phyloP scores from a whole-genome alignment of 2,113 vertebrate genomes.

The Actinemys pallida region DNA sequence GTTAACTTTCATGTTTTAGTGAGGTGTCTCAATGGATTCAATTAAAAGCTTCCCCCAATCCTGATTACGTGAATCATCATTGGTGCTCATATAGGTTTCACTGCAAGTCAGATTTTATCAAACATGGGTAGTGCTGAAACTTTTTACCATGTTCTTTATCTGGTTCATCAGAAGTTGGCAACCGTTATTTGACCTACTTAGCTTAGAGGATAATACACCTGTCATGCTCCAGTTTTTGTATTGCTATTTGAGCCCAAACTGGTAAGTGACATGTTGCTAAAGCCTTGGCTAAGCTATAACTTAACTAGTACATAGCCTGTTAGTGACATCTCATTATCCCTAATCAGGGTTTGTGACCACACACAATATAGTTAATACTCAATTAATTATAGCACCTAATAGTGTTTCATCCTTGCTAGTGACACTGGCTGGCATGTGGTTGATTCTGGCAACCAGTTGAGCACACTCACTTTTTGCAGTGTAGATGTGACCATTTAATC shows the following conservation, averaged over 20 bases:
- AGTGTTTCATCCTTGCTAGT: neutral
- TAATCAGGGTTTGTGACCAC: neutral
- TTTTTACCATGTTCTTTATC: neutral
- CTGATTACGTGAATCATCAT: neutral
- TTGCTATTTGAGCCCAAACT: neutral
- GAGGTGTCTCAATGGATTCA: neutral
- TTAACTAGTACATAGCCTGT: neutral
- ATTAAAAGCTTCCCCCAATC: neutral
- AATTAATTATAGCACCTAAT: neutral
- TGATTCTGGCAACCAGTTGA: neutral
- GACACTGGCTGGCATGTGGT: neutral
- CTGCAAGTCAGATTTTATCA: neutral
- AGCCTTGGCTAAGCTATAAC: neutral
- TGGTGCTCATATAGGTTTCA: neutral
- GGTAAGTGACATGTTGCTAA: neutral
- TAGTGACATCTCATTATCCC: neutral
- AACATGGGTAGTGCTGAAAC: neutral
- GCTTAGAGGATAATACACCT: neutral
- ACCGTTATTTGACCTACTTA: slow-evolving; percentile 22
- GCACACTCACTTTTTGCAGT: neutral
- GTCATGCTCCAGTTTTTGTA: neutral
- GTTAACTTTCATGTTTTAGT: neutral
- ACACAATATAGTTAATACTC: neutral
- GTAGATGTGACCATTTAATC: neutral
- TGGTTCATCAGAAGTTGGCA: slow-evolving; percentile 33